phyloP scores from a whole-genome alignment of 2,888 invertebrate species.

The Oconnorella tubifera region DNA sequence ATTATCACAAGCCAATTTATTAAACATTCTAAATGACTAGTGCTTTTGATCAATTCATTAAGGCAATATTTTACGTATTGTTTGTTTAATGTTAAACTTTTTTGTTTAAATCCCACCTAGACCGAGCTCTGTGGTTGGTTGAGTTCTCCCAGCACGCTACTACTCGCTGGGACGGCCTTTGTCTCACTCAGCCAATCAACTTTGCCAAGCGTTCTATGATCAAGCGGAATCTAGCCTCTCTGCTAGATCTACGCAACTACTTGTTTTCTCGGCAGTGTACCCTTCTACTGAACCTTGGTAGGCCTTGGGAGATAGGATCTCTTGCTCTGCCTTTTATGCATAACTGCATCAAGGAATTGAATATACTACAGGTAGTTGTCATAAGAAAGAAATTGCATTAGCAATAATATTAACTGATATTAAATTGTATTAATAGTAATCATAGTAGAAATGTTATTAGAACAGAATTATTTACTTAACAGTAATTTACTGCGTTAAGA shows the following conservation, averaged over 20 bases:
- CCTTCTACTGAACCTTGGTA: conserved; percentile 62
- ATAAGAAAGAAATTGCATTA: no score
- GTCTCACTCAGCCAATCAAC: conserved; percentile 56
- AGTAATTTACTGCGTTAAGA: no score
- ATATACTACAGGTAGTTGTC: conserved; percentile 72
- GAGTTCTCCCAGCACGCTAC: conserved; percentile 72
- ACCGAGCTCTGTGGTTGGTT: conserved; percentile 78
- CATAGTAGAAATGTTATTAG: no score
- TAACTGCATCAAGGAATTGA: conserved; percentile 79
- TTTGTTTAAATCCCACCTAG: conserved; percentile 60
- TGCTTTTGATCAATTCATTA: no score
- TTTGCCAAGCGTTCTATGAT: conserved; percentile 50
- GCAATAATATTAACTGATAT: no score
- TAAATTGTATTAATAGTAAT: no score
- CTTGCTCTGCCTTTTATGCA: conserved; percentile 85
- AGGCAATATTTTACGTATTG: no score
- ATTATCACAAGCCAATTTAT: no score
- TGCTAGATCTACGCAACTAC: conserved; percentile 88
- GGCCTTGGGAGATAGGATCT: conserved; percentile 85
- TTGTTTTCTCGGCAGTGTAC: conserved; percentile 88
- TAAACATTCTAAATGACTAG: no score
- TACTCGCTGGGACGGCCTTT: conserved; percentile 78
- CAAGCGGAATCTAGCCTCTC: conserved; percentile 63
- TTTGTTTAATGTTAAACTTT: no score
- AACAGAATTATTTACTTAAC: no score